Conservation (phyloP, 1,140 invertebrate species). For the Sarcophaga peregrina region DNA sequence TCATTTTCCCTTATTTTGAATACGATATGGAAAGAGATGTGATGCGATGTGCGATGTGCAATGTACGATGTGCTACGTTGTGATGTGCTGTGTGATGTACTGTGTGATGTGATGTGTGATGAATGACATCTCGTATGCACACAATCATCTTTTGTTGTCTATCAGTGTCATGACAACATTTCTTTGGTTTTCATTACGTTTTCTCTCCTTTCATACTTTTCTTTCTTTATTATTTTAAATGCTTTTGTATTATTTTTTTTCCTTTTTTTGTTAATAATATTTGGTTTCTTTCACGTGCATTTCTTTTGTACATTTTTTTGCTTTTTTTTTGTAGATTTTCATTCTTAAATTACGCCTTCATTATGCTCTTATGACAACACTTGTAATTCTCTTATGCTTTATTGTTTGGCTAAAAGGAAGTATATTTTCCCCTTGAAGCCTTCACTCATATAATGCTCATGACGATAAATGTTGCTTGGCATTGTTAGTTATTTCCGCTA, state of each 20-base stretch:
- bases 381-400: background rate
- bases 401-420: background rate
- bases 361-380: background rate
- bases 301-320: no score
- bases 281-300: background rate
- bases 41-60: background rate
- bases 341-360: background rate
- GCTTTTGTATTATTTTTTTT: background rate
- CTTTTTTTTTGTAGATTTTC: background rate
- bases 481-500: conserved; percentile 13
- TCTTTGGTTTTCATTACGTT: background rate
- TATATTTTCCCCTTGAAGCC: background rate
- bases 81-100: background rate
- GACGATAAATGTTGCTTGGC: background rate
- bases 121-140: conserved; percentile 30
- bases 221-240: conserved; percentile 9
- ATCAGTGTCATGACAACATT: conserved; percentile 21
- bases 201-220: background rate
- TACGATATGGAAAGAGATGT: no score
- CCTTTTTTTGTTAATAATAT: background rate
- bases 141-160: conserved; percentile 32
- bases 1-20: background rate
- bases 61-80: background rate
- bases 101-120: conserved; percentile 22
- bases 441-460: background rate